These are phyloP conservation scores for Drosophila kurseongensis DNA, from an alignment of 1,140 invertebrate genomes.

Conservation along the genomic window DNA sequence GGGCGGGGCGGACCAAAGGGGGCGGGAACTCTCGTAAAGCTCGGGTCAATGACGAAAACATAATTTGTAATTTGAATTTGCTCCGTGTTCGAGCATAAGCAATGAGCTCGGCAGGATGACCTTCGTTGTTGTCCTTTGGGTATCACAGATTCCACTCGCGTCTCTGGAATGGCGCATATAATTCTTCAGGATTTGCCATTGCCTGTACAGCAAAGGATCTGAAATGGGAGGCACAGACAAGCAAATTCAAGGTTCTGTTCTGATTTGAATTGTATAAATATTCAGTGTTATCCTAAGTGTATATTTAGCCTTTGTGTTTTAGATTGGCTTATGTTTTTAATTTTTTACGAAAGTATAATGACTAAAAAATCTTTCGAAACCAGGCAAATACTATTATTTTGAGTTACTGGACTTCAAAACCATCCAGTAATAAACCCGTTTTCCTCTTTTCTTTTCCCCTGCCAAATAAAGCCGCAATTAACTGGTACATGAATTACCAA, in stretches of 20 bases:
- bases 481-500: background rate
- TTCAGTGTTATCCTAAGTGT: too few relatives aligned
- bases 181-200: conserved; percentile 4
- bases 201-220: background rate
- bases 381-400: too few relatives aligned
- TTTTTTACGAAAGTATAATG: too few relatives aligned
- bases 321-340: background rate
- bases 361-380: too few relatives aligned
- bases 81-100: conserved; percentile 80
- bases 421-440: background rate
- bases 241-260: background rate
- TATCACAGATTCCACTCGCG: conserved; percentile 29
- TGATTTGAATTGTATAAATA: background rate
- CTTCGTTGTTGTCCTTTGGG: conserved; percentile 1
- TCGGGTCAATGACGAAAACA: conserved; percentile 71
- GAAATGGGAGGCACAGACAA: background rate
- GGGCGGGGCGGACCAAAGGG: background rate
- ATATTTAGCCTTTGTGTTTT: background rate
- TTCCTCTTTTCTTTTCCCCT: background rate
- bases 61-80: conserved; percentile 84
- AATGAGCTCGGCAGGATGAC: conserved; percentile 51
- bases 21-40: conserved; percentile 53
- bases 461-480: conserved; percentile 6
- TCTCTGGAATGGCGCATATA: conserved; percentile 4
- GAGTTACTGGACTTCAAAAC: too few relatives aligned